Evolutionary conservation across 2,888 invertebrate genomes (phyloP).

Genomic region (Idaea aversata): DNA sequence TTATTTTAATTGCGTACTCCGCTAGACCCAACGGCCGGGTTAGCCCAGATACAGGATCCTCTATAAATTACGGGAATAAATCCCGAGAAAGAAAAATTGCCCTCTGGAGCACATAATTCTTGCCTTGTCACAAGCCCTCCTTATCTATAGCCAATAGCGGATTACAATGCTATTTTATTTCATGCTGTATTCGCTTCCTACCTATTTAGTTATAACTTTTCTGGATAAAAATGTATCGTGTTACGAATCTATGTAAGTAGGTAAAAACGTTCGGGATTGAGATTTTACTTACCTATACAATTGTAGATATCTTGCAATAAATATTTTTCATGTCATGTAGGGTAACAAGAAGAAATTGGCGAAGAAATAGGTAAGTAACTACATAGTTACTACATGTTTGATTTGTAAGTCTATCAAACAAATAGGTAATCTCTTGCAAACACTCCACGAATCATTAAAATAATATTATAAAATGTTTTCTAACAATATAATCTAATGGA

Average conservation of each 20-base stretch:
- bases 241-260: neutral
- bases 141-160: constrained; percentile 80
- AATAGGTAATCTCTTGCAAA: constrained; percentile 5
- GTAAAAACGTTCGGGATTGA: neutral
- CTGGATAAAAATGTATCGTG: constrained; percentile 1
- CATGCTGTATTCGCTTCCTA: constrained; percentile 63
- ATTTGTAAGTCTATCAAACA: neutral
- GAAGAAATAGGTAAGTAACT: too few relatives aligned
- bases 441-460: constrained; percentile 31
- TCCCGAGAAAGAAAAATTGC: constrained; percentile 80
- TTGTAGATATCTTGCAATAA: neutral
- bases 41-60: constrained; percentile 79
- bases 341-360: too few relatives aligned
- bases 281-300: neutral
- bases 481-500: constrained; percentile 76
- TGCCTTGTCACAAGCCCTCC: constrained; percentile 80
- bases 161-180: constrained; percentile 81
- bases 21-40: constrained; percentile 61
- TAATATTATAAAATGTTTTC: constrained; percentile 61
- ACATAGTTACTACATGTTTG: neutral
- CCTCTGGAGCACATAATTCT: constrained; percentile 81
- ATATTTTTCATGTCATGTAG: neutral
- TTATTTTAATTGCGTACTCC: constrained; percentile 68
- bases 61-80: constrained; percentile 80
- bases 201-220: constrained; percentile 33